Conservation (phyloP, 2,888 invertebrate species). For the Epirrhoe tristata region DNA sequence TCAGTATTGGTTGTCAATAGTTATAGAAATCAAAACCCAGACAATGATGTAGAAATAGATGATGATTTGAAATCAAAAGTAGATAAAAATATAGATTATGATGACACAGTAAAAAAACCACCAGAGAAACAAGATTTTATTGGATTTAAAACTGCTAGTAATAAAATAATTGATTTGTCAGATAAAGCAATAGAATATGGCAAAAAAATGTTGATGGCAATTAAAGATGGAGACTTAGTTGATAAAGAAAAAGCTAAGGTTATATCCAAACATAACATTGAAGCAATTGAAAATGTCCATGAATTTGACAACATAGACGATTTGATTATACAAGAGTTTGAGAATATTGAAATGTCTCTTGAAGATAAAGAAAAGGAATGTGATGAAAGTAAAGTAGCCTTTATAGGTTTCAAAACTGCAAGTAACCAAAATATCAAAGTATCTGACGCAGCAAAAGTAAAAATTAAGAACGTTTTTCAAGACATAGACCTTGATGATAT, state of each 20-base stretch:
- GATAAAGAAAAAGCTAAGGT: conserved; percentile 2
- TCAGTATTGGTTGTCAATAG: not conserved
- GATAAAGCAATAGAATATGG: conserved; percentile 50
- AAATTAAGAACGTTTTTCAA: conserved; percentile 52
- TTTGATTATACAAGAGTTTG: conserved; percentile 56
- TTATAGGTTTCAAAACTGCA: conserved; percentile 58
- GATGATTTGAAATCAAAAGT: conserved; percentile 6
- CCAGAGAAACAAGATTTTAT: conserved; percentile 37
- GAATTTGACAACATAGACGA: conserved; percentile 23
- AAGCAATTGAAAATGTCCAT: conserved; percentile 25
- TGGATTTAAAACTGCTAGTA: conserved; percentile 67
- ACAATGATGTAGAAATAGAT: conserved; percentile 5
- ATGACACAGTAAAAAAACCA: conserved; percentile 4
- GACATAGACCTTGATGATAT: conserved; percentile 39
- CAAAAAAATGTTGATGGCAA: conserved; percentile 52
- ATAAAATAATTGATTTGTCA: conserved; percentile 59
- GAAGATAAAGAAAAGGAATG: conserved; percentile 37
- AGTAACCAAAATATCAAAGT: conserved; percentile 59
- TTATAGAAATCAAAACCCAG: not conserved
- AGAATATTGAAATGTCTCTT: conserved; percentile 56
- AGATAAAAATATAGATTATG: not conserved
- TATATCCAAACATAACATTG: not conserved
- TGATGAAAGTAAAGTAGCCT: not conserved
- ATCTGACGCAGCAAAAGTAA: conserved; percentile 48
- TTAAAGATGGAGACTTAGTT: conserved; percentile 31